Evolutionary conservation across 2,113 vertebrate species (phyloP), one percentile per base, ranked within the genome.

Genomic region (Misgurnus anguillicaudatus): DNA sequence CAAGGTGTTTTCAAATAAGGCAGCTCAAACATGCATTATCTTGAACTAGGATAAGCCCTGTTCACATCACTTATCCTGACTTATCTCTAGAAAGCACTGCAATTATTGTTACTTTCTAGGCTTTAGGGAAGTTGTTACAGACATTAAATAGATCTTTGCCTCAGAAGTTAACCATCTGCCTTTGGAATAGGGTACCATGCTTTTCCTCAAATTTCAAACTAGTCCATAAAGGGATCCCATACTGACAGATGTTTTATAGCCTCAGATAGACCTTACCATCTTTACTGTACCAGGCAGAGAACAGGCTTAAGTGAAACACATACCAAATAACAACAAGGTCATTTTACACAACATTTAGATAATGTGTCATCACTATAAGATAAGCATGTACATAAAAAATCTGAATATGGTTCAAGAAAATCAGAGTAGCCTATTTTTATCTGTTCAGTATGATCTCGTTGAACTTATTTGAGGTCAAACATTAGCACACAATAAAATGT

Each of bases 171-270:
- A n/a, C 17, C 17, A 9, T 19, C 53, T 57, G 51, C 6, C 1
- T 55, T 6, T 53, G 19, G 14, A 57, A 55, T 55, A n/a, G 17
- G 51, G 51, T 17, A 17, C 17, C n/a, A 17, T 14, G 16, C 47
- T 14, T 72, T 9, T 57, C 10, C 53, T 71, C 24, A 48, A 2
- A 53, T 38, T 53, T 72, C 31, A 58, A n/a, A 53, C 24, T 36
- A 38, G 31, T 71, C 9, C 51, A 39, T 19, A 19, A 57, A 57
- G 16, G 36, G 55, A 60, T 42, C 53, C 70, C 39, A 10, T 10
- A 4, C 21, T 16, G 39, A 45, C 19, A 73, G 55, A 73, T 73
- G 70, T 73, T 60, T 60, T 60, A 60, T 39, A 60, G 53, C 53
- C 53, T 41, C 10, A 1, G 14, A 51, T 16, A 13, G 38, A 58